Evolutionary conservation across 2,888 invertebrate genomes (phyloP).

Genomic region (Orthosia gothica): DNA sequence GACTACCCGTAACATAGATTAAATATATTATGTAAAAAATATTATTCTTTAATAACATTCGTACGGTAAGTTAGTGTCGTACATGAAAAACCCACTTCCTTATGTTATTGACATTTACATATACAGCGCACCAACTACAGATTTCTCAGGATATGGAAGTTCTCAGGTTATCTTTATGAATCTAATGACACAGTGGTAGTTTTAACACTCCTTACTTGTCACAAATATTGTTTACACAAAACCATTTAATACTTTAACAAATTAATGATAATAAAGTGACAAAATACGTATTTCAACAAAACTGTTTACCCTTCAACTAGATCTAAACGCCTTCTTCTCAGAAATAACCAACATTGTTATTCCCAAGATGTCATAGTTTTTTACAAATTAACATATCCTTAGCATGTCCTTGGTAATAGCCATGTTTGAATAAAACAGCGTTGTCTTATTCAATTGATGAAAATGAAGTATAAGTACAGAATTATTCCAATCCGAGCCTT

Average conservation of each 20-base stretch:
- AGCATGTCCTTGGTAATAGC: neutral
- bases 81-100: constrained; percentile 5
- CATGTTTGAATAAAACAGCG: neutral
- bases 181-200: constrained; percentile 20
- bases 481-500: neutral
- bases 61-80: neutral
- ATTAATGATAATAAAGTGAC: constrained; percentile 72
- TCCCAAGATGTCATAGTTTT: neutral
- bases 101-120: constrained; percentile 1
- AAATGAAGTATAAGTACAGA: neutral
- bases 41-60: neutral
- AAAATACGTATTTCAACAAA: constrained; percentile 71
- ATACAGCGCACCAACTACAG: neutral
- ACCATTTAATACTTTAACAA: constrained; percentile 65
- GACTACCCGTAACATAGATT: too few relatives aligned
- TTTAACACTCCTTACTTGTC: constrained; percentile 54
- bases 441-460: neutral
- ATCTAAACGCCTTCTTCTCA: constrained; percentile 59
- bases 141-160: constrained; percentile 18
- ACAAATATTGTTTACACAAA: constrained; percentile 49
- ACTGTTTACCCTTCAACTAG: constrained; percentile 63
- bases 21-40: too few relatives aligned
- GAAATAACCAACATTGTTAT: constrained; percentile 52
- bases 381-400: neutral
- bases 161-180: constrained; percentile 14